Conservation (phyloP, 1,140 invertebrate genomes). For the Rhopalosiphum maidis region DNA sequence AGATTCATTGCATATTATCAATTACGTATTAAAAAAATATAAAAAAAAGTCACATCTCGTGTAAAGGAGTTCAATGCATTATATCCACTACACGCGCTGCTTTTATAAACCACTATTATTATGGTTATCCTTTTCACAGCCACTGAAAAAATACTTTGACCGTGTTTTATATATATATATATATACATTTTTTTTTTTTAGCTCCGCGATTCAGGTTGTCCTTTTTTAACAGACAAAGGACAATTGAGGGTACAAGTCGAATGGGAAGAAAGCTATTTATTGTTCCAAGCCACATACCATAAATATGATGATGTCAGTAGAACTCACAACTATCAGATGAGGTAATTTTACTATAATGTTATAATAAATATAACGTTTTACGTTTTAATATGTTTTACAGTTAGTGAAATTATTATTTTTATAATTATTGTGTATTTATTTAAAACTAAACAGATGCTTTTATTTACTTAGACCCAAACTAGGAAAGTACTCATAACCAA, state of each 20-base stretch:
- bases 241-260: conserved; percentile 82
- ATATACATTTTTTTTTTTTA: conserved; percentile 63
- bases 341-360: conserved; percentile 64
- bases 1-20: background rate
- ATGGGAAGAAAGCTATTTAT: conserved; percentile 83
- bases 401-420: background rate
- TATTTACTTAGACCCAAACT: background rate
- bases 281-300: conserved; percentile 86
- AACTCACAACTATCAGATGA: conserved; percentile 88
- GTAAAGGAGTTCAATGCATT: background rate
- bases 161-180: background rate
- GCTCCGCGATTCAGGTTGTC: conserved; percentile 72
- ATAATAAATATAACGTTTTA: background rate
- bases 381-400: no score
- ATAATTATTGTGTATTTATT: background rate
- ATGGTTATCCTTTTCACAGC: background rate
- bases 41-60: background rate
- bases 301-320: conserved; percentile 85
- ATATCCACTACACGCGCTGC: background rate
- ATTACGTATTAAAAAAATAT: background rate
- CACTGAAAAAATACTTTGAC: background rate
- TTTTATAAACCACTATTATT: background rate
- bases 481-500: background rate
- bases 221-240: conserved; percentile 79
- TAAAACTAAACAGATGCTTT: background rate